Conservation (phyloP, 2,888 invertebrate genomes). For the Psylliodes chrysocephalus region DNA sequence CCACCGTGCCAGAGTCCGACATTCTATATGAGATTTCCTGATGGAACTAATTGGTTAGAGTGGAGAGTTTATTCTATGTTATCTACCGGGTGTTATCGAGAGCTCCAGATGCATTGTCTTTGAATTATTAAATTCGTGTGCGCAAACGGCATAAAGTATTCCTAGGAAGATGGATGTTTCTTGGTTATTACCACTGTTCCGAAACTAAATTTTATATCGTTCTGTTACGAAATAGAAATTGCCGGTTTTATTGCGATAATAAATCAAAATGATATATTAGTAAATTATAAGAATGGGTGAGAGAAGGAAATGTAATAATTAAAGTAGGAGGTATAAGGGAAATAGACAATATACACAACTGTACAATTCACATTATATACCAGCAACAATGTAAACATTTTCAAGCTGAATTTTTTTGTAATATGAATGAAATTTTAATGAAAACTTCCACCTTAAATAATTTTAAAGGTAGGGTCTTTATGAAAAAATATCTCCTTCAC, state of each 20-base stretch:
- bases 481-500: too few relatives aligned
- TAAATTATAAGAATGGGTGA: not conserved
- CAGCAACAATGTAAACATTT: too few relatives aligned
- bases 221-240: not conserved
- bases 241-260: not conserved
- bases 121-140: constrained; percentile 18
- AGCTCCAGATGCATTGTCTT: constrained; percentile 16
- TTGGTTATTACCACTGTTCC: not conserved
- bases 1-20: constrained; percentile 3
- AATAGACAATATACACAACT: too few relatives aligned
- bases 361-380: too few relatives aligned
- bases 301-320: not conserved
- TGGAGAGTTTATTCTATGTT: constrained; percentile 12
- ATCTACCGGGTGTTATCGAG: constrained; percentile 15
- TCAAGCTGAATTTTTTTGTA: too few relatives aligned
- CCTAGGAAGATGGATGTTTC: not conserved
- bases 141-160: not conserved
- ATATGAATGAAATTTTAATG: too few relatives aligned
- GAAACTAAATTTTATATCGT: not conserved
- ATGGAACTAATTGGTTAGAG: constrained; percentile 37
- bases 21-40: constrained; percentile 33
- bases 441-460: too few relatives aligned
- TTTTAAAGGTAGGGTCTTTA: too few relatives aligned
- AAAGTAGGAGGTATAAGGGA: too few relatives aligned
- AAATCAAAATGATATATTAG: not conserved